These are phyloP conservation scores for fruit fly (Drosophila melanogaster) DNA, from an alignment of 1,140 invertebrate genomes.

Conservation along the genomic window DNA sequence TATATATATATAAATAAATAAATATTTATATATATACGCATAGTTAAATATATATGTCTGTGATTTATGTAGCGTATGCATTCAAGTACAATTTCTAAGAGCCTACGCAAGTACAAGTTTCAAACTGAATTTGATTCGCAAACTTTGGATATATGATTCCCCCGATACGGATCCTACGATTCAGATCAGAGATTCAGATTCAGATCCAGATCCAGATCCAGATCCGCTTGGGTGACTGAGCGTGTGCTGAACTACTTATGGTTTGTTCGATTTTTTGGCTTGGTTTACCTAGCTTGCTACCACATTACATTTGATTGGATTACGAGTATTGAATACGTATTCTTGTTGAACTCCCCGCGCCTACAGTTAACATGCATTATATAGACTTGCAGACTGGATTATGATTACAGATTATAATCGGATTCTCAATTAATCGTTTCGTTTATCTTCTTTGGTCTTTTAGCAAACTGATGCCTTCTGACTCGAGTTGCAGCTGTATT, in stretches of 20 bases:
- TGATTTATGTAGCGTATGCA: conserved; percentile 8
- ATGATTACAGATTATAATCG: conserved; percentile 35
- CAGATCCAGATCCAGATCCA: conserved; percentile 11
- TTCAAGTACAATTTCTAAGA: conserved; percentile 40
- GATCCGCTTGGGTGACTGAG: conserved; percentile 9
- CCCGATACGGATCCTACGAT: background rate
- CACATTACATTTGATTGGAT: conserved; percentile 51
- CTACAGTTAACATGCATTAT: conserved; percentile 35
- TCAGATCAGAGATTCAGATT: background rate
- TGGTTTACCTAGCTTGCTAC: conserved; percentile 33
- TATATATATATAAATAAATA: conserved; percentile 4
- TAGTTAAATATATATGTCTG: conserved; percentile 10
- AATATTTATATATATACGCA: conserved; percentile 13
- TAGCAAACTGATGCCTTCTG: conserved; percentile 45
- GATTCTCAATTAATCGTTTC: conserved; percentile 31
- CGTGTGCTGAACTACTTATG: conserved; percentile 51
- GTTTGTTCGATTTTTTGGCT: conserved; percentile 26
- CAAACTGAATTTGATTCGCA: conserved; percentile 53
- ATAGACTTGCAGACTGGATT: conserved; percentile 35
- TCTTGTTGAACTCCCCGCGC: conserved; percentile 27
- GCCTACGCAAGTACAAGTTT: conserved; percentile 49
- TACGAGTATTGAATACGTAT: conserved; percentile 48
- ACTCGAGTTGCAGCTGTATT: conserved; percentile 15
- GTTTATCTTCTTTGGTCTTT: conserved; percentile 56
- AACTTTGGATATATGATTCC: conserved; percentile 38